Conservation (phyloP, 2,797 vertebrate genomes). For the Telmatherina bonti region DNA sequence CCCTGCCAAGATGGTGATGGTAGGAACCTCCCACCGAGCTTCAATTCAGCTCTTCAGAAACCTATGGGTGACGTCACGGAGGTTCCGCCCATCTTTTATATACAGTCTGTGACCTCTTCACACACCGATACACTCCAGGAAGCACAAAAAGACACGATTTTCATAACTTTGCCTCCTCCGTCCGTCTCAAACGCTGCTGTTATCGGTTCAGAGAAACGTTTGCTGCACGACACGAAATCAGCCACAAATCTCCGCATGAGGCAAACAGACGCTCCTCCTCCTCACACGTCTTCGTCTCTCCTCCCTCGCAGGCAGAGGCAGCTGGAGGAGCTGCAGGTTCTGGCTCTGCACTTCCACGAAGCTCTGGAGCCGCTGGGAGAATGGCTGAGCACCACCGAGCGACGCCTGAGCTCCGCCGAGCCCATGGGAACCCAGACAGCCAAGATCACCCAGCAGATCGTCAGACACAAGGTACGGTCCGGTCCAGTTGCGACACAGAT, state of each 20-base stretch:
- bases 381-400: slow-evolving; percentile 94
- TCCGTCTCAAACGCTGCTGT: no score
- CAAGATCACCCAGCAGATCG: slow-evolving; percentile 97
- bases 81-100: no score
- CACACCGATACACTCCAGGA: no score
- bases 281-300: neutral
- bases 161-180: no score
- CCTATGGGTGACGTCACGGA: no score
- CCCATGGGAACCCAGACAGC: slow-evolving; percentile 96
- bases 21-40: no score
- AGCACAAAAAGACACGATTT: no score
- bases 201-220: no score
- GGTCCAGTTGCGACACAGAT: neutral
- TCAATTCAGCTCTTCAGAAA: no score
- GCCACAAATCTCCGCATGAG: neutral
- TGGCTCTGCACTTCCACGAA: slow-evolving; percentile 97
- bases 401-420: slow-evolving; percentile 94
- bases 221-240: neutral
- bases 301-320: slow-evolving; percentile 87
- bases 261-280: neutral
- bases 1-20: no score
- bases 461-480: slow-evolving; percentile 92
- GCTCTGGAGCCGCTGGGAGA: slow-evolving; percentile 94
- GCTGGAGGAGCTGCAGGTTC: slow-evolving; percentile 94
- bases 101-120: no score